Conservation (phyloP, 2,113 vertebrate species). For the Albula glossodonta region DNA sequence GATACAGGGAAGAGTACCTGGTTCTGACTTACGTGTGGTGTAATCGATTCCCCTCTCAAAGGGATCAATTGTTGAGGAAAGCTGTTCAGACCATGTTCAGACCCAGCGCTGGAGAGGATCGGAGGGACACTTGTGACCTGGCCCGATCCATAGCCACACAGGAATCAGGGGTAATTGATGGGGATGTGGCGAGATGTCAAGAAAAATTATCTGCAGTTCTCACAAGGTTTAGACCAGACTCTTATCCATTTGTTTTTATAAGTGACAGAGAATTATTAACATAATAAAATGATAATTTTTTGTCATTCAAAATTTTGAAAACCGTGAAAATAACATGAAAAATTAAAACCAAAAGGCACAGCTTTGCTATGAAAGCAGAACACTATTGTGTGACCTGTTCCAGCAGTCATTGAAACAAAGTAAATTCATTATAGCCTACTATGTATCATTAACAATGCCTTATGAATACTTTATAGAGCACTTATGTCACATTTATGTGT, state of each 20-base stretch:
- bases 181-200: neutral
- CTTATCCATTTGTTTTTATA: neutral
- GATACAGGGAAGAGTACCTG: neutral
- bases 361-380: neutral
- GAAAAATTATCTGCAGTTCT: neutral
- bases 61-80: neutral
- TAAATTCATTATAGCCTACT: too few species aligned
- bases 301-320: too few species aligned
- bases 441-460: too few species aligned
- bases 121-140: constrained; percentile 57
- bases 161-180: neutral
- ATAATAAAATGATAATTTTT: too few species aligned
- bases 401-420: too few species aligned
- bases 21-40: neutral
- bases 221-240: neutral
- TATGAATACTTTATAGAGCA: too few species aligned
- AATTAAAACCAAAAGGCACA: too few species aligned
- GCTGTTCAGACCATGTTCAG: neutral
- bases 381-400: too few species aligned
- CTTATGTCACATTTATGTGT: too few species aligned
- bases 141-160: neutral
- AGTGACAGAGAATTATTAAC: neutral
- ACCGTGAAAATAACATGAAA: too few species aligned
- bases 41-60: neutral
- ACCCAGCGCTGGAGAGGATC: neutral